phyloP scores from a whole-genome alignment of 1,140 invertebrate species.

The Riptortus pedestris region DNA sequence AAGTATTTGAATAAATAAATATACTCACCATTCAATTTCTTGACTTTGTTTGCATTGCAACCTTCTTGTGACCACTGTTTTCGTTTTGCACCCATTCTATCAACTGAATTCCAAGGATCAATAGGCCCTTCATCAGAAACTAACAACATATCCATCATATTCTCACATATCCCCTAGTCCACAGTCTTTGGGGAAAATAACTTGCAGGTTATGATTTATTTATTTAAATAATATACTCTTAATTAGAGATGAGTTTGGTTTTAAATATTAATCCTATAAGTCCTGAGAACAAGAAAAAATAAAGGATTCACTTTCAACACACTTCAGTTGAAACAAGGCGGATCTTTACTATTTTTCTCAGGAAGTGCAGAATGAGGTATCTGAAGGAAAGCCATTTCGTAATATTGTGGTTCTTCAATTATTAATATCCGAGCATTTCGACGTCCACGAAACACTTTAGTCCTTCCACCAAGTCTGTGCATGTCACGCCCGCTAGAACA shows the following conservation, averaged over 20 bases:
- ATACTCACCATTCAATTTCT: constrained; percentile 20
- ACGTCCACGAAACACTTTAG: constrained; percentile 23
- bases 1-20: not conserved
- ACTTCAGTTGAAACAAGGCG: constrained; percentile 22
- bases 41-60: constrained; percentile 23
- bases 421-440: constrained; percentile 22
- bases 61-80: constrained; percentile 23
- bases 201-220: constrained; percentile 23
- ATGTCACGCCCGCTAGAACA: constrained; percentile 22
- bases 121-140: constrained; percentile 12
- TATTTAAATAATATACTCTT: constrained; percentile 6
- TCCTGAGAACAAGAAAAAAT: not conserved
- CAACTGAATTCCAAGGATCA: constrained; percentile 17
- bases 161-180: not conserved
- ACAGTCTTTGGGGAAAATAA: constrained; percentile 17
- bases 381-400: constrained; percentile 32
- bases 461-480: constrained; percentile 19
- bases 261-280: not conserved
- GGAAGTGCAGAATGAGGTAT: constrained; percentile 32
- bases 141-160: constrained; percentile 22
- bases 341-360: constrained; percentile 34
- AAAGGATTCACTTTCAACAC: not conserved
- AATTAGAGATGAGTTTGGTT: not conserved
- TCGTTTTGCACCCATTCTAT: constrained; percentile 21
- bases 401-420: constrained; percentile 24